Base-by-base conservation (phyloP, 1,140 invertebrate genomes). In the Euura saliciscinereae region DNA sequence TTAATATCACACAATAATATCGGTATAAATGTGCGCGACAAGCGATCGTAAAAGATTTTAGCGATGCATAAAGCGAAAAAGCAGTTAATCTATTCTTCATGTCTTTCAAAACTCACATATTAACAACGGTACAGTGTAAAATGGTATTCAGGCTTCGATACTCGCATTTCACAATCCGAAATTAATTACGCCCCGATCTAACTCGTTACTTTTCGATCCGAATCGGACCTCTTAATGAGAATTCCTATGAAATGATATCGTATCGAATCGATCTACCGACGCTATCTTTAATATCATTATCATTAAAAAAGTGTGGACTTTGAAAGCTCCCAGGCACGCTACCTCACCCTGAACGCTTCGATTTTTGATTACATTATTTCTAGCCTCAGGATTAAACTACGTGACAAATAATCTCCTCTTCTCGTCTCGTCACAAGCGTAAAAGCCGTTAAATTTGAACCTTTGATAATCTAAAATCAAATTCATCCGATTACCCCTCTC, bases 1-100 rank as follows among this genome's bases (percentile, higher is more conserved):
- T 59, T 59, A 59, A 59, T 59, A 59, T 59, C 51, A 59, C 51
- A 59, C 51, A 59, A 59, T 59, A 11, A 59, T 59, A 59, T 59
- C 51, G 13, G 51, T 59, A 59, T 8, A 59, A 59, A 59, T 59
- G 51, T 59, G 51, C 51, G 51, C 6, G 10, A n/a, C 13, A 59
- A 59, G 51, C 51, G 51, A 59, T 59, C 51, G 51, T 59, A 59
- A 59, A 2, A 59, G 51, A n/a, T 8, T 28, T 28, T 59, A 6
- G 13, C 13, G 51, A 59, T 59, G 51, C 51, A 59, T 11, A 59
- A 59, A n/a, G 8, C 51, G 51, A 11, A 59, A 5, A 11, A 59
- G 3, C 51, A 59, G 51, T 59, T n/a, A 5, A 59, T 4, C 28
- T n/a, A 59, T 59, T 59, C 10, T 59, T 59, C 51, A 11, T 59